Evolutionary conservation across 2,113 vertebrate genomes (phyloP).

Genomic region (Ophthalmolycus amberensis): DNA sequence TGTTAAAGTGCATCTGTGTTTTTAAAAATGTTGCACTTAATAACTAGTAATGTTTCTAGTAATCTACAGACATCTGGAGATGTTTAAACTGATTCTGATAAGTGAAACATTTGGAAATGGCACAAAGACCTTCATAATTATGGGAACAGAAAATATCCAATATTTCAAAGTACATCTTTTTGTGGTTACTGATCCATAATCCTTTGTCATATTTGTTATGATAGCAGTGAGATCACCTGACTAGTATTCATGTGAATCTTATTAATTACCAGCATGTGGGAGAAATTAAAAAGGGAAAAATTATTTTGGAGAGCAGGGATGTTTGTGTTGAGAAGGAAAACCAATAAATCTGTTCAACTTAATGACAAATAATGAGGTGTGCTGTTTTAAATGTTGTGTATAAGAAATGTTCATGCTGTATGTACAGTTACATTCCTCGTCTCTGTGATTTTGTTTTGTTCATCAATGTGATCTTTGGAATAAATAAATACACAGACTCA

Average conservation of each 20-base stretch:
- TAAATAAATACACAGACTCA: slow-evolving; percentile 12
- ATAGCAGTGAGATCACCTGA: background rate
- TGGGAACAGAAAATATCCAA: background rate
- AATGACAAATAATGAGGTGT: too few species aligned
- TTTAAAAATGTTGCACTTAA: background rate
- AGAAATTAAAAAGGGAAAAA: background rate
- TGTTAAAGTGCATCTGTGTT: too few species aligned
- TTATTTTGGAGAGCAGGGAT: background rate
- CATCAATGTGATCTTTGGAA: background rate
- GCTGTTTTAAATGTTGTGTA: background rate
- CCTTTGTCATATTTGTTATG: background rate
- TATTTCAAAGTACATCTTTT: background rate
- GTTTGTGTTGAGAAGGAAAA: background rate
- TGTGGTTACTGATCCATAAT: background rate
- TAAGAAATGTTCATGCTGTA: background rate
- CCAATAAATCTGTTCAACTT: background rate
- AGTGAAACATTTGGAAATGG: slow-evolving; percentile 1
- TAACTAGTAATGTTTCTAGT: background rate
- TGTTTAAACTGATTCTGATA: background rate
- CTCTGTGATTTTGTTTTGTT: slow-evolving; percentile 1
- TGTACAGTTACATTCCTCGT: background rate
- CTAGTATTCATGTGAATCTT: background rate
- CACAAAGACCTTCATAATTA: background rate
- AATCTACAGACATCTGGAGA: background rate
- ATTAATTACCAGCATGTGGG: background rate